Base-by-base conservation (phyloP, 2,888 invertebrate genomes). In the Biston stratarius region DNA sequence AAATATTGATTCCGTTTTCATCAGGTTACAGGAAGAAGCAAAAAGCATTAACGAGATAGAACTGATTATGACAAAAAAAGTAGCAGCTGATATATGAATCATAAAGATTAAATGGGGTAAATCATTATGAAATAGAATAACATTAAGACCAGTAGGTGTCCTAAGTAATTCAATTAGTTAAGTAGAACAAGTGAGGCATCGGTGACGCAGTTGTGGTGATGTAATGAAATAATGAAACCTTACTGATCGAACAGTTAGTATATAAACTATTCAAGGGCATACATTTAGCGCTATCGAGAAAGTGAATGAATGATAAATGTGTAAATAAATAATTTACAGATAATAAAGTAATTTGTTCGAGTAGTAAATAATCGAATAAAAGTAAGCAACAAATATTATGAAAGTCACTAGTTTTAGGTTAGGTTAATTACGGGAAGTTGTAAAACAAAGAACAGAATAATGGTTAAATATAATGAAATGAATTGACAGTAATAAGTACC, bases 111-210 rank as follows among this genome's bases (percentile, higher is more conserved):
- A 42, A 11, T 42, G 11, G 38, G 38, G 38, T 6, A 38, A 38
- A 6, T 6, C 38, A 6, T 38, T 44, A 34, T 36, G 33, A 47
- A 6, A 5, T 48, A 57, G 33, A 15, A 34, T 6, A 34, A 24
- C 34, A 51, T 36, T 12, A 34, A 33, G n/a, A 57, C 40, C 49
- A 56, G 33, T 34, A 34, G 40, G 49, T 12, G 40, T 42, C 48
- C 15, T 55, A 56, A 59, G 51, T 48, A 58, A 66, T 61, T 57
- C 47, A 51, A 66, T 66, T 61, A 66, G 59, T 45, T 15, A 52
- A 64, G 53, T 64, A 51, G 70, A 63, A 51, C 70, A 64, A 64
- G 70, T 59, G 64, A 67, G 14, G 66, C 24, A 8, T 40, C 42
- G 12, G 12, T 64, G 70, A 70, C 69, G 65, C 66, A 68, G 48